Evolutionary conservation across 2,888 invertebrate species (phyloP).

Genomic region (Petrophora chlorosata): DNA sequence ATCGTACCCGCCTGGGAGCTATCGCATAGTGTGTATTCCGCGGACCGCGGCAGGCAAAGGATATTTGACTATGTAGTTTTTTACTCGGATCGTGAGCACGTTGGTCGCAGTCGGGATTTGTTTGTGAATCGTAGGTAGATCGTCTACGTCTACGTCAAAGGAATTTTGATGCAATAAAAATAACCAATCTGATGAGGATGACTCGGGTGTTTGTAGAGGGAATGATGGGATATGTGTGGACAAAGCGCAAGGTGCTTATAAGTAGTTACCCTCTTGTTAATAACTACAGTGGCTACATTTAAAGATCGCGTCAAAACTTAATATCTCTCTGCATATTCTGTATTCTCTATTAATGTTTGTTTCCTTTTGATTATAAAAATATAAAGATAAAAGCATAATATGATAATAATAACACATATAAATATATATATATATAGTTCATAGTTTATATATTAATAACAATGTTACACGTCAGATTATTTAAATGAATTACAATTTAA

Average conservation of each 20-base stretch:
- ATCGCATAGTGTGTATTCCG: slow-evolving; percentile 62
- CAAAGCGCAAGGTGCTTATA: slow-evolving; percentile 10
- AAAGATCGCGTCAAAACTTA: too few relatives aligned
- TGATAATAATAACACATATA: too few relatives aligned
- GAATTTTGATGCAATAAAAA: slow-evolving; percentile 64
- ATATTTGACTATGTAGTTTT: slow-evolving; percentile 79
- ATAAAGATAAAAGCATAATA: too few relatives aligned
- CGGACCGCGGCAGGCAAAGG: slow-evolving; percentile 71
- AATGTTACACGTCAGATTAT: too few relatives aligned
- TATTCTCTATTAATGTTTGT: too few relatives aligned
- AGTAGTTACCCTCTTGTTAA: slow-evolving; percentile 2
- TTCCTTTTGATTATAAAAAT: too few relatives aligned
- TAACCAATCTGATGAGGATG: slow-evolving; percentile 49
- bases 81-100: slow-evolving; percentile 70
- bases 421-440: too few relatives aligned
- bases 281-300: too few relatives aligned
- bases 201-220: slow-evolving; percentile 25
- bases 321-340: too few relatives aligned
- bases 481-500: too few relatives aligned
- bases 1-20: slow-evolving; percentile 54
- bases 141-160: slow-evolving; percentile 46
- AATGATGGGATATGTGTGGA: slow-evolving; percentile 8
- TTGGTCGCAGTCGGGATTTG: slow-evolving; percentile 64
- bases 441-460: too few relatives aligned
- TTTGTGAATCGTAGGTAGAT: slow-evolving; percentile 61